These are phyloP conservation scores for Pasiphila rectangulata DNA, from an alignment of 2,888 invertebrate species.

Conservation along the genomic window DNA sequence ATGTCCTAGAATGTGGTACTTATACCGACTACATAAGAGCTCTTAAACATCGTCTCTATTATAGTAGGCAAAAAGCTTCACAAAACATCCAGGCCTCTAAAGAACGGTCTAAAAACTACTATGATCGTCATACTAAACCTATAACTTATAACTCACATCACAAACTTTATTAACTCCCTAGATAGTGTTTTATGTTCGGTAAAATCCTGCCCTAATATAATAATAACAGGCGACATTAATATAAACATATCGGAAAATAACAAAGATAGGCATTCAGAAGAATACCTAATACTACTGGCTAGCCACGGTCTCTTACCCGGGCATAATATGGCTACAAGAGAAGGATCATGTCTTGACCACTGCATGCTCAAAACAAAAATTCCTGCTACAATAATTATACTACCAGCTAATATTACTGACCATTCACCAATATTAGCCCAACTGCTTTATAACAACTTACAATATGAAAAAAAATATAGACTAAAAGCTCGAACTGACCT, in stretches of 20 bases:
- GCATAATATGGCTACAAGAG: background rate
- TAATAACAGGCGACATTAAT: conserved; percentile 1
- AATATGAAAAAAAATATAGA: background rate
- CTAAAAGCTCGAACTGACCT: background rate
- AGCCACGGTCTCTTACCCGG: conserved; percentile 4
- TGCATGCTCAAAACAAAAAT: conserved; percentile 5
- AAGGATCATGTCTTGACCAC: conserved; percentile 6
- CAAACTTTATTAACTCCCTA: background rate
- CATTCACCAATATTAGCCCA: background rate
- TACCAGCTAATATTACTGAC: conserved; percentile 4
- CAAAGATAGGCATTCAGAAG: background rate
- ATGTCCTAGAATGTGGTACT: too few species aligned
- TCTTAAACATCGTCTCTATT: too few species aligned
- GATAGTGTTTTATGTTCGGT: background rate
- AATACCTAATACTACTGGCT: background rate
- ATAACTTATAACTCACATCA: too few species aligned
- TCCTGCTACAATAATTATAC: background rate
- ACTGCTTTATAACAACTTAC: background rate
- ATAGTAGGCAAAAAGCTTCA: too few species aligned
- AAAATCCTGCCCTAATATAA: background rate
- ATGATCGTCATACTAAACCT: too few species aligned
- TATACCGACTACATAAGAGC: too few species aligned
- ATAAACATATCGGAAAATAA: background rate
- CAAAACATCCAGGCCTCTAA: too few species aligned
- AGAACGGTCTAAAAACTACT: too few species aligned